These are phyloP conservation scores for Leptinotarsa texana DNA, from an alignment of 1,140 invertebrate species.

Conservation along the genomic window DNA sequence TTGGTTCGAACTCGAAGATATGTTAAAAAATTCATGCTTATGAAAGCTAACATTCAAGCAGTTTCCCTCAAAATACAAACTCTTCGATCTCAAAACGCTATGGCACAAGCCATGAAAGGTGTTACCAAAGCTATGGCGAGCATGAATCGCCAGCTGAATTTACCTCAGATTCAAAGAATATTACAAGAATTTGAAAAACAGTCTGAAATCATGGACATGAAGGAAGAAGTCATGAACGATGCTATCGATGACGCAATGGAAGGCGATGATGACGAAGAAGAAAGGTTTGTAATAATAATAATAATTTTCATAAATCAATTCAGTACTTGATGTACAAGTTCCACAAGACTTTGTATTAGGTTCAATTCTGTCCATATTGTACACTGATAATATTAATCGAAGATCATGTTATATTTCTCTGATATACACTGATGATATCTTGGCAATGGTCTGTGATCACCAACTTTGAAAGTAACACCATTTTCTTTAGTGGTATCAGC, in stretches of 20 bases:
- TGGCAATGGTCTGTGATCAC: too few species aligned
- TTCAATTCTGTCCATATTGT: too few species aligned
- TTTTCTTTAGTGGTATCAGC: too few species aligned
- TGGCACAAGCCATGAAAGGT: constrained; percentile 99
- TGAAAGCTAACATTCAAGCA: constrained; percentile 99
- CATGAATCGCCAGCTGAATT: constrained; percentile 97
- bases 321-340: too few species aligned
- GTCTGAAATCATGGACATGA: constrained; percentile 99
- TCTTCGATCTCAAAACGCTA: constrained; percentile 96
- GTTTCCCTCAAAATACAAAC: constrained; percentile 99
- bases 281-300: constrained; percentile 67
- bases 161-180: constrained; percentile 99
- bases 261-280: constrained; percentile 97
- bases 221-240: constrained; percentile 99
- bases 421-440: too few species aligned
- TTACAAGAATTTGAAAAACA: constrained; percentile 99
- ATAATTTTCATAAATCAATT: too few species aligned
- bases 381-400: too few species aligned
- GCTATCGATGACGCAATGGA: constrained; percentile 99
- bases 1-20: constrained; percentile 94
- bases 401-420: too few species aligned
- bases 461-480: too few species aligned
- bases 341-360: too few species aligned
- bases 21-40: constrained; percentile 98
- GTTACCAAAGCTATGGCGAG: constrained; percentile 98